Percentiles rank a stretch among this genome's conserved stretches.
Evolutionary conservation across 2,113 vertebrate genomes (phyloP).

Genomic region (Carlito syrichta): DNA sequence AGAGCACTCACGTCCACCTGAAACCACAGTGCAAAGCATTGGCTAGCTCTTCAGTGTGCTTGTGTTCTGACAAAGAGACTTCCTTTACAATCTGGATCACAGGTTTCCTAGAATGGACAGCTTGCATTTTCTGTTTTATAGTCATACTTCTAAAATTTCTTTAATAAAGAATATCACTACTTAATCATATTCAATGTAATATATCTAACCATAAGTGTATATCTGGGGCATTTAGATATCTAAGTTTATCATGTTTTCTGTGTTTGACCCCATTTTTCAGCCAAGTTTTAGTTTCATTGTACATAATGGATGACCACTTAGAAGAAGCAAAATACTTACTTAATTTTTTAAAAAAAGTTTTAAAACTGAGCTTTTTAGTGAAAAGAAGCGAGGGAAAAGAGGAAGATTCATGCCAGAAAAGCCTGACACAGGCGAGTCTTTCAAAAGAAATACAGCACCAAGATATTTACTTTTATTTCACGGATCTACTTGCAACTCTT

Average conservation of each 20-base stretch:
- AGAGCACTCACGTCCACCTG: background rate
- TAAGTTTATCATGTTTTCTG: background rate
- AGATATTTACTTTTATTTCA: background rate
- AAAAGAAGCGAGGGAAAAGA: no score
- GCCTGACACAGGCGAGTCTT: no score
- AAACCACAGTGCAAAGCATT: background rate
- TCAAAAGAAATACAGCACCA: no score
- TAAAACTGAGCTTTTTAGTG: no score
- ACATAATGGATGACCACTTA: background rate
- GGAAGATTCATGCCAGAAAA: no score
- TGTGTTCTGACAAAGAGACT: background rate
- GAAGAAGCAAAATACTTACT: background rate
- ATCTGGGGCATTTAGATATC: background rate
- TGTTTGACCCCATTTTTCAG: background rate
- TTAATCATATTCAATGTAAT: background rate
- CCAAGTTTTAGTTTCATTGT: background rate
- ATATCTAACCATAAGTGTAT: background rate
- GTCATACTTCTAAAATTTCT: background rate
- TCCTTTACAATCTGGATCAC: background rate
- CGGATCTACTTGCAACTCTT: background rate
- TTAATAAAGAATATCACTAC: background rate
- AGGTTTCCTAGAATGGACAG: background rate
- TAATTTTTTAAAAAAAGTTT: no score
- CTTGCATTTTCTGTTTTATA: background rate
- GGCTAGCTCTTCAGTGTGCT: background rate